Conservation (phyloP, 2,113 vertebrate genomes). For the Trichechus manatus region DNA sequence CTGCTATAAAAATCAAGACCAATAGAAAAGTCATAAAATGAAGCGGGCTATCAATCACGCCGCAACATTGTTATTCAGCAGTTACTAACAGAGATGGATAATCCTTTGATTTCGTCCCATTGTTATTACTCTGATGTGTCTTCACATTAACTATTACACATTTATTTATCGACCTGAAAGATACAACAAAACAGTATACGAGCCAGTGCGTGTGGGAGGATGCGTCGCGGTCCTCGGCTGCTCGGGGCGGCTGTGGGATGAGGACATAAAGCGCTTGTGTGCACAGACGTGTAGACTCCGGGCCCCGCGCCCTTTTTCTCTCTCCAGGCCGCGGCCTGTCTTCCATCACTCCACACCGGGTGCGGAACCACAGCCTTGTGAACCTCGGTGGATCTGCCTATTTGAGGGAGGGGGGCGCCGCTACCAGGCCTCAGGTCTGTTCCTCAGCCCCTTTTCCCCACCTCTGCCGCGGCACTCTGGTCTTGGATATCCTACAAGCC, state of each 20-base stretch:
- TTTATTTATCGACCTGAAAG: slow-evolving; percentile 90
- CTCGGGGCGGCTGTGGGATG: background rate
- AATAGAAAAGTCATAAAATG: slow-evolving; percentile 96
- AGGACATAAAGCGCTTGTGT: background rate
- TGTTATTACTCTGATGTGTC: slow-evolving; percentile 91
- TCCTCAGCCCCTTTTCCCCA: background rate
- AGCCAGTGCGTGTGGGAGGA: slow-evolving; percentile 47
- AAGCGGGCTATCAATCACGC: slow-evolving; percentile 95
- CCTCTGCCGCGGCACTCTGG: background rate
- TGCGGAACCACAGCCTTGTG: background rate
- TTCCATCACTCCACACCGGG: background rate
- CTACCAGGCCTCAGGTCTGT: background rate
- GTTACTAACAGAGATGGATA: slow-evolving; percentile 92
- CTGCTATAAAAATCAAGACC: slow-evolving; percentile 95
- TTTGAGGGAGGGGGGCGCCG: background rate
- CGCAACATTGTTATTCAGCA: slow-evolving; percentile 89
- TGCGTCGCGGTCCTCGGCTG: background rate
- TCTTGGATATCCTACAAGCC: background rate
- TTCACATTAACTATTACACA: slow-evolving; percentile 90
- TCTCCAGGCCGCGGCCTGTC: background rate
- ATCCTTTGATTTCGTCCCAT: slow-evolving; percentile 92
- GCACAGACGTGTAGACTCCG: background rate
- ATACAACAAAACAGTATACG: slow-evolving; percentile 79
- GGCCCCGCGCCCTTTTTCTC: background rate
- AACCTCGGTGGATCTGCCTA: background rate